Evolutionary conservation across 1,140 invertebrate species (phyloP).

Genomic region (Psix sp.): DNA sequence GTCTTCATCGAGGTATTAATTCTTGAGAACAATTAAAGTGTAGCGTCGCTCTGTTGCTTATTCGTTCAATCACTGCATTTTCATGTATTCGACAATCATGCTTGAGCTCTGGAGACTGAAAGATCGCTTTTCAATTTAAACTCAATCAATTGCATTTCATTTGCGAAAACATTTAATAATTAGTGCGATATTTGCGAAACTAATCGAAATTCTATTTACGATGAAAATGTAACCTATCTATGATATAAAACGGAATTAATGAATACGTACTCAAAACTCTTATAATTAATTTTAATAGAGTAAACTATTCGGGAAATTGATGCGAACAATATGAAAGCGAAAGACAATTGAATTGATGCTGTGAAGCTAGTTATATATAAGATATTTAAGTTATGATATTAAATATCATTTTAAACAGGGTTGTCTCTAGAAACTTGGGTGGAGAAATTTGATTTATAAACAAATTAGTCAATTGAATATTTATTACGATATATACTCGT

Average conservation of each 20-base stretch:
- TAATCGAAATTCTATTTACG: too few species aligned
- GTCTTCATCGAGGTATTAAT: constrained; percentile 37
- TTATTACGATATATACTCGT: constrained; percentile 17
- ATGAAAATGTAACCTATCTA: not conserved
- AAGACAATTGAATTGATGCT: constrained; percentile 55
- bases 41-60: constrained; percentile 36
- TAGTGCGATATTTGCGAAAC: too few species aligned
- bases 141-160: constrained; percentile 12
- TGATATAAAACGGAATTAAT: too few species aligned
- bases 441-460: constrained; percentile 14
- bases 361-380: constrained; percentile 40
- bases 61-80: constrained; percentile 45
- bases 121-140: constrained; percentile 55
- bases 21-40: constrained; percentile 35
- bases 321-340: constrained; percentile 46
- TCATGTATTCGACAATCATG: constrained; percentile 71
- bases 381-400: constrained; percentile 32
- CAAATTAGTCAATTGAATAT: constrained; percentile 6
- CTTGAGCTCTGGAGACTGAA: constrained; percentile 69
- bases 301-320: constrained; percentile 14
- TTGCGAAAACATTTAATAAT: constrained; percentile 16
- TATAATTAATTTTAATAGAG: constrained; percentile 1
- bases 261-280: too few species aligned
- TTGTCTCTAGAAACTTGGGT: constrained; percentile 15
- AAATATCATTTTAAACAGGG: constrained; percentile 40